These are phyloP conservation scores for Clostera curtula DNA, from an alignment of 2,888 invertebrate species.

Conservation along the genomic window DNA sequence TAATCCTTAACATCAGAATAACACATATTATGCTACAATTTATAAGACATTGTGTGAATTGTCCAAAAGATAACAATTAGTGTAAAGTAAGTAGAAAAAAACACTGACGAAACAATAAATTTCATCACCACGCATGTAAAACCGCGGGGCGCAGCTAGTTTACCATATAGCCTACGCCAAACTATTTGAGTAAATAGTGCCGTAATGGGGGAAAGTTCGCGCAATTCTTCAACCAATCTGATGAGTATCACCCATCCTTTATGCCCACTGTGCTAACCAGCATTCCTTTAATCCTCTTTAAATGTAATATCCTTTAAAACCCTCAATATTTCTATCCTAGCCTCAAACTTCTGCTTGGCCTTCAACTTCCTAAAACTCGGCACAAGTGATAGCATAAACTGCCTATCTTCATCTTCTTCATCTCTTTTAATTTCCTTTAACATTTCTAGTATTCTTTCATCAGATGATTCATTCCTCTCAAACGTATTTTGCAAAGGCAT, in stretches of 20 bases:
- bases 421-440: constrained; percentile 31
- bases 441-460: constrained; percentile 33
- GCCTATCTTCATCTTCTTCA: constrained; percentile 43
- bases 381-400: constrained; percentile 44
- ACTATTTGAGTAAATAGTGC: too few relatives aligned
- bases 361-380: constrained; percentile 40
- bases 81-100: too few relatives aligned
- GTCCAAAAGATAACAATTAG: too few relatives aligned
- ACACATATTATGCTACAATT: too few relatives aligned
- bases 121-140: too few relatives aligned
- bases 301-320: constrained; percentile 35
- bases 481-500: constrained; percentile 16
- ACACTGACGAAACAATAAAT: too few relatives aligned
- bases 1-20: too few relatives aligned
- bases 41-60: too few relatives aligned
- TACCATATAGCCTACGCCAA: too few relatives aligned
- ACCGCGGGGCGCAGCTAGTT: too few relatives aligned
- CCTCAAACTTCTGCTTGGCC: constrained; percentile 41
- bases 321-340: constrained; percentile 43
- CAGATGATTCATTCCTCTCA: constrained; percentile 23
- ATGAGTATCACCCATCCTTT: not conserved
- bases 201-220: too few relatives aligned
- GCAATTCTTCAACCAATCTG: too few relatives aligned
- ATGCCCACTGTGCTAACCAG: constrained; percentile 7
- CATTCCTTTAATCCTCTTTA: constrained; percentile 21